phyloP scores from a whole-genome alignment of 1,140 invertebrate genomes.

The Venustaconcha ellipsiformis region DNA sequence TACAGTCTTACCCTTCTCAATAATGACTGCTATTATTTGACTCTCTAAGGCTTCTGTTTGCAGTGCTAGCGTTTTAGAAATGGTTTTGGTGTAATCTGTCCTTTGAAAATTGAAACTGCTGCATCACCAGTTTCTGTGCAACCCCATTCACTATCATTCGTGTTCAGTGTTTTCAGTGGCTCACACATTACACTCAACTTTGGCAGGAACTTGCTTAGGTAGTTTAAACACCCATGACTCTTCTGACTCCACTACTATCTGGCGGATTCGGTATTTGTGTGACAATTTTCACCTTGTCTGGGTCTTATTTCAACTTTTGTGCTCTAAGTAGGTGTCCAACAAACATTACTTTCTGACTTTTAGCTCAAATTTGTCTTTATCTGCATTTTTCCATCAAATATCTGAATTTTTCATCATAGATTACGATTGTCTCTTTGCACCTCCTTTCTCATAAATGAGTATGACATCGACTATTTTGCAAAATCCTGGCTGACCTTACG shows the following conservation, averaged over 20 bases:
- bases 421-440: constrained; percentile 41
- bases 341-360: constrained; percentile 19
- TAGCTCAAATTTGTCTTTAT: constrained; percentile 18
- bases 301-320: constrained; percentile 1
- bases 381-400: no score
- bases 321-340: constrained; percentile 33
- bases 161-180: constrained; percentile 7
- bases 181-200: constrained; percentile 6
- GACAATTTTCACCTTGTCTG: constrained; percentile 28
- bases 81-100: no score
- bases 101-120: no score
- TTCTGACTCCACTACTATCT: not conserved
- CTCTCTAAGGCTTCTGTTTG: constrained; percentile 61
- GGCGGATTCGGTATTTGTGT: constrained; percentile 22
- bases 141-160: constrained; percentile 3
- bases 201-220: constrained; percentile 15
- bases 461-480: constrained; percentile 64
- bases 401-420: constrained; percentile 35
- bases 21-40: constrained; percentile 64
- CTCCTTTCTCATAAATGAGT: constrained; percentile 52
- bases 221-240: constrained; percentile 26
- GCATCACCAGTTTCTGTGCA: not conserved
- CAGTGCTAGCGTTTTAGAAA: not conserved
- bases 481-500: constrained; percentile 56
- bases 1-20: constrained; percentile 65